Conservation (phyloP, 2,888 invertebrate genomes). For the Kuschelorhynchus macadamiae region DNA sequence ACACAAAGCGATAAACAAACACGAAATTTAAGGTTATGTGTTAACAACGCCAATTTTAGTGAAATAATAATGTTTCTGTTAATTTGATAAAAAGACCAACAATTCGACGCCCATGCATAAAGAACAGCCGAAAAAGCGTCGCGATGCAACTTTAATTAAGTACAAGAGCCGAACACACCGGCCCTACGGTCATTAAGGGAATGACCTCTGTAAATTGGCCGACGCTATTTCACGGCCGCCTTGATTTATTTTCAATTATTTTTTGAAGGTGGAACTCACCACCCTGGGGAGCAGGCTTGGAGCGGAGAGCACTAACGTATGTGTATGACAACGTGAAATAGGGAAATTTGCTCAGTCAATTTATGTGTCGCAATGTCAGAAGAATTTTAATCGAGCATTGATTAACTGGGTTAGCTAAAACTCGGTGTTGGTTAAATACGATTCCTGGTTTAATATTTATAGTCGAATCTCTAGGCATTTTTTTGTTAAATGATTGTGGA, state of each 20-base stretch:
- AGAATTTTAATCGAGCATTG: too few species aligned
- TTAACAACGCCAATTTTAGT: too few species aligned
- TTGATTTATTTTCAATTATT: slow-evolving; percentile 43
- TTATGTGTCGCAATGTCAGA: slow-evolving; percentile 17
- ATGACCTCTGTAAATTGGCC: slow-evolving; percentile 42
- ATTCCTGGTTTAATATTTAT: too few species aligned
- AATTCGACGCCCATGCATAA: neutral
- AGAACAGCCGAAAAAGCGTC: slow-evolving; percentile 23
- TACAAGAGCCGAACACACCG: slow-evolving; percentile 10
- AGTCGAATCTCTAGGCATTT: too few species aligned
- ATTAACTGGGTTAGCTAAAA: too few species aligned
- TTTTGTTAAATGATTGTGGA: too few species aligned
- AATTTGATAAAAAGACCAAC: too few species aligned
- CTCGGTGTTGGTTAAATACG: too few species aligned
- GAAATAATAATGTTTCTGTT: too few species aligned
- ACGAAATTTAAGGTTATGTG: too few species aligned
- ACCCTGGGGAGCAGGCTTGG: slow-evolving; percentile 17
- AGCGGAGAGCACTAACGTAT: slow-evolving; percentile 1
- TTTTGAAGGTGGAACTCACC: slow-evolving; percentile 30
- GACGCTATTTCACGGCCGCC: slow-evolving; percentile 27
- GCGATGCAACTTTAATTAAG: slow-evolving; percentile 32
- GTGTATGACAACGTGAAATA: slow-evolving; percentile 33
- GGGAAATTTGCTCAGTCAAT: slow-evolving; percentile 6
- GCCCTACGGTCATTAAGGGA: slow-evolving; percentile 34
- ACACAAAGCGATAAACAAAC: too few species aligned